Evolutionary conservation across 2,888 invertebrate genomes (phyloP).

Genomic region (Eupeodes luniger): DNA sequence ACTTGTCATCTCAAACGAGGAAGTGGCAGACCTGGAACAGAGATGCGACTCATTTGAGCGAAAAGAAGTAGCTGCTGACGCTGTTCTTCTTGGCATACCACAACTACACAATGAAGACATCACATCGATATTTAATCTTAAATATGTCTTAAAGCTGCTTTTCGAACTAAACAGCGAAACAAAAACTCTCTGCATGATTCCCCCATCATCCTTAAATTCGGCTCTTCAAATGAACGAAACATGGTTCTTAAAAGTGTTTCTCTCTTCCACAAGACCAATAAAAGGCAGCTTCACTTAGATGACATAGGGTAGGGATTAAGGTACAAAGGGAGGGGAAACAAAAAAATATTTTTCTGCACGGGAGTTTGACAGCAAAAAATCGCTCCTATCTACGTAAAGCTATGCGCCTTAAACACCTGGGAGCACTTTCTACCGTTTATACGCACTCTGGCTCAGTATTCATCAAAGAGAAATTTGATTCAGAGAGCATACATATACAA

Average conservation of each 20-base stretch:
- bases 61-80: background rate
- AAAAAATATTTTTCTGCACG: background rate
- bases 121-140: too few relatives aligned
- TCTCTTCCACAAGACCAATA: background rate
- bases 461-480: slow-evolving; percentile 1
- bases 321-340: background rate
- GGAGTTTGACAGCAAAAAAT: background rate
- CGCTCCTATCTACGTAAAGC: background rate
- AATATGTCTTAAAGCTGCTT: background rate
- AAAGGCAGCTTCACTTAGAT: background rate
- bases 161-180: background rate
- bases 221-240: too few relatives aligned
- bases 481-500: background rate
- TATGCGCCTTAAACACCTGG: background rate
- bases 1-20: too few relatives aligned
- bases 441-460: slow-evolving; percentile 5
- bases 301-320: background rate
- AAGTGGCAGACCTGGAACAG: background rate
- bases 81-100: background rate
- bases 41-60: background rate
- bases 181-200: background rate
- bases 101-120: background rate
- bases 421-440: background rate
- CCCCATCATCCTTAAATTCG: too few relatives aligned
- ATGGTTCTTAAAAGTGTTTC: too few relatives aligned